Conservation (phyloP, 2,888 invertebrate species). For the Lepidonotus clava region DNA sequence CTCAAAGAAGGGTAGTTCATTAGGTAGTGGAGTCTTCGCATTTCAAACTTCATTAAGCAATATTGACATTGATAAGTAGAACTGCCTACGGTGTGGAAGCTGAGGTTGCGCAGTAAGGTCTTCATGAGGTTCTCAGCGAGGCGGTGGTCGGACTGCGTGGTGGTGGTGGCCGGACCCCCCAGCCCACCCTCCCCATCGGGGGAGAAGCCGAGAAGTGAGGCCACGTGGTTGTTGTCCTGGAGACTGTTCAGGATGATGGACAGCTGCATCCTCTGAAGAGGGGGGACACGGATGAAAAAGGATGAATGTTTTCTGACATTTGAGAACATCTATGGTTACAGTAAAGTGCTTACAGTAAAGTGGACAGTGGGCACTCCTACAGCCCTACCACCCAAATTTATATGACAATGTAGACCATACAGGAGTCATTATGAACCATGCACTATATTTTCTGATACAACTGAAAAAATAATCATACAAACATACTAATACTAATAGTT, state of each 20-base stretch:
- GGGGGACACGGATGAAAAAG: neutral
- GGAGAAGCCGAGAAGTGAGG: constrained; percentile 83
- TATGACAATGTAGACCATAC: no score
- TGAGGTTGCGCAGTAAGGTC: constrained; percentile 83
- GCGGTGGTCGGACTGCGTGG: constrained; percentile 68
- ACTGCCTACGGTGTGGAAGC: constrained; percentile 82
- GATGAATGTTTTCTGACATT: no score
- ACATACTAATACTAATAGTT: no score
- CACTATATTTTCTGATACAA: no score
- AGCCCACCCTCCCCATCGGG: constrained; percentile 61
- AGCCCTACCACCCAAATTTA: no score
- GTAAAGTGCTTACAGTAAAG: no score
- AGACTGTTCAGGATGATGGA: constrained; percentile 84
- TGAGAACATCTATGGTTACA: no score
- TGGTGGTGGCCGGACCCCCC: constrained; percentile 55
- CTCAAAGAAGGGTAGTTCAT: no score
- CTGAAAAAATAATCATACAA: no score
- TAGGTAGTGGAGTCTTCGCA: no score
- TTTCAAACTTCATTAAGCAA: neutral
- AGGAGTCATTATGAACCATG: no score
- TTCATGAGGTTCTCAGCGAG: constrained; percentile 83
- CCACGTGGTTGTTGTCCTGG: constrained; percentile 84
- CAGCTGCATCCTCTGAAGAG: constrained; percentile 82
- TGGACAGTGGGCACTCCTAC: no score
- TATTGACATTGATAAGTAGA: neutral